Conservation (phyloP, 2,113 vertebrate species). For the Cygnus buccinator region DNA sequence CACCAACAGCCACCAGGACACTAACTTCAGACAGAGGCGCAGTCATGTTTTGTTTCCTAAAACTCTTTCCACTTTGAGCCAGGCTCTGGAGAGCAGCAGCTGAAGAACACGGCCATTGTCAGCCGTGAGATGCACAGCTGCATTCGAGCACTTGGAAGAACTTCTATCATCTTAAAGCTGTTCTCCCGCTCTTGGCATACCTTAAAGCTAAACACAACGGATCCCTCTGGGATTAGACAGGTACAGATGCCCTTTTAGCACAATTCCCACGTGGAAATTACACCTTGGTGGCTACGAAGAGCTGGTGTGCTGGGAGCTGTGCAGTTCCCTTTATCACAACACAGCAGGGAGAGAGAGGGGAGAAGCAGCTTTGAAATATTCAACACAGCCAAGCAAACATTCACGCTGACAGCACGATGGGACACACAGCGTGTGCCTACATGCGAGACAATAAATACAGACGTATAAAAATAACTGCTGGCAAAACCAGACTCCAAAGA, state of each 20-base stretch:
- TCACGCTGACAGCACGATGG: fast-evolving
- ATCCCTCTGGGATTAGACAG: not conserved
- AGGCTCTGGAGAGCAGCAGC: fast-evolving
- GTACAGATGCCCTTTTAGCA: not conserved
- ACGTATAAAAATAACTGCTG: not conserved
- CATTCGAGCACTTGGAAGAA: not conserved
- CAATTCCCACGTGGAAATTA: not conserved
- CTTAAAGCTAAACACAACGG: not conserved
- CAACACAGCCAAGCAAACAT: not conserved
- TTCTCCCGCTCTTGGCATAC: not conserved
- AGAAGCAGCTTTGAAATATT: not conserved
- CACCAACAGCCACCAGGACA: not conserved
- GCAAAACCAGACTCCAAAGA: not conserved
- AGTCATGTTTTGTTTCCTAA: not conserved
- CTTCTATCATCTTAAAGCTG: not conserved
- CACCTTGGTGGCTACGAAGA: not conserved
- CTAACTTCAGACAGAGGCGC: not conserved
- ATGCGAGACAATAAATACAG: not conserved
- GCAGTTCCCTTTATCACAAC: not conserved
- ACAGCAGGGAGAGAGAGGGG: not conserved
- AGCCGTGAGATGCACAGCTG: not conserved
- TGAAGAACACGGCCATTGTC: not conserved
- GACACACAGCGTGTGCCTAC: not conserved
- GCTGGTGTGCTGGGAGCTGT: not conserved
- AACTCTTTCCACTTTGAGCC: not conserved